A percentile compares a stretch with the other conserved stretches of the same genome.
Evolutionary conservation across 53 echinoderm and acorn worm species (phyloP).

Genomic region (Paracentrotus lividus): DNA sequence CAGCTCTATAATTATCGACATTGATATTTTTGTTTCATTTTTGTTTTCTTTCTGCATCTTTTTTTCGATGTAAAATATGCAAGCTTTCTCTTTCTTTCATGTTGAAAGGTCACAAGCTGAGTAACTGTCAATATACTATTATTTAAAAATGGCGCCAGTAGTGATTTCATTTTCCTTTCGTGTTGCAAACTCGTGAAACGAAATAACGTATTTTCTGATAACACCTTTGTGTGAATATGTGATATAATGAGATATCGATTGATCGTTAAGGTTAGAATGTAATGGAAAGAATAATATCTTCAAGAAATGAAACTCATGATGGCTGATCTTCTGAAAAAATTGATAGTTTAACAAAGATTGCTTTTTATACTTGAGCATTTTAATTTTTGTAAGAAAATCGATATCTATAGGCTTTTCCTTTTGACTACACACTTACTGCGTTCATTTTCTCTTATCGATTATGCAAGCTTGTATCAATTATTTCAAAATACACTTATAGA

Average conservation of each 20-base stretch:
- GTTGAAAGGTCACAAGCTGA: neutral
- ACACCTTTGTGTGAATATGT: neutral
- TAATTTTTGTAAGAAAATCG: no score
- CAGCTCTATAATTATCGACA: neutral
- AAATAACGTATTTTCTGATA: neutral
- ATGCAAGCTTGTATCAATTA: no score
- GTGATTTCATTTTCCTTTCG: slow-evolving; percentile 1
- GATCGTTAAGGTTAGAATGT: neutral
- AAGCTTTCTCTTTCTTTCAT: neutral
- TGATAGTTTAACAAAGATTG: no score
- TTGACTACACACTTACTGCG: no score
- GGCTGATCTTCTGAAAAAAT: no score
- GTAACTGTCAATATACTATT: neutral
- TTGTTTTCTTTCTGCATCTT: neutral
- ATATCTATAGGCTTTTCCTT: no score
- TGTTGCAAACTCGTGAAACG: neutral
- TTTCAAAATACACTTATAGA: no score
- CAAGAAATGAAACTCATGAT: no score
- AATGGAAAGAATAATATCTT: neutral
- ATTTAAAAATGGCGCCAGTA: neutral
- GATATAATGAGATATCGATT: neutral
- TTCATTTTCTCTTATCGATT: no score
- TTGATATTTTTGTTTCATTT: neutral
- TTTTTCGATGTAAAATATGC: neutral
- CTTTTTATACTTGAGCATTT: no score